Base-by-base conservation (phyloP, 2,113 vertebrate genomes). In the Monarcha castaneiventris region DNA sequence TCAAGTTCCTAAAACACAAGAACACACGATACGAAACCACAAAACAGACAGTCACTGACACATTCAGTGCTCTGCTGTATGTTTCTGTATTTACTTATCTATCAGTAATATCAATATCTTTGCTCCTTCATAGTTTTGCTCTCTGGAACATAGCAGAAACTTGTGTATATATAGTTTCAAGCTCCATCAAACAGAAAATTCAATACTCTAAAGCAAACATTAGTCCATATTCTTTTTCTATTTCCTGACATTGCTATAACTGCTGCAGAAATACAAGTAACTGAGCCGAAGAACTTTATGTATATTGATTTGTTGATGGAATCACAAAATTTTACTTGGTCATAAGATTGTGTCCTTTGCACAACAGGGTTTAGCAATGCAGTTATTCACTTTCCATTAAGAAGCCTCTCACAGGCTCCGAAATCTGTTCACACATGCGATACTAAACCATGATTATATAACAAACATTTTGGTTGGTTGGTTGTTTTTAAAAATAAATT, bases 261-360 rank as follows among this genome's bases (percentile, higher is more conserved):
- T 81, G n/a, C 37, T 51, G 10, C 32, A 87, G 46, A 90, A 87
- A 76, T 69, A 49, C 14, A 78, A 79, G 39, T 72, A 87, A 81
- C 33, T 59, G 33, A 81, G 43, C 11, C 27, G 20, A 67, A 91
- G n/a, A 87, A 49, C 8, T 87, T 16, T 4, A 32, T 33, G 6
- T 72, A 81, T 91, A 87, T 56, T 85, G n/a, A 63, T 90, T 90
- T 83, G 10, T 67, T 32, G 22, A n/a, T n/a, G 29, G 16, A 85
- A 79, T 46, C 48, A 63, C 11, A 77, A 44, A 44, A 21, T 68
- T 92, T 90, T 67, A 67, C 9, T 32, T 32, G 11, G 16, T 21
- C 12, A 3, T 39, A 19, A 67, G 15, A 39, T 3, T 75, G n/a
- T 72, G 27, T 13, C 20, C 26, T 67, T 81, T 87, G 8, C 6